These are phyloP conservation scores for Pseudoatta argentina DNA, from an alignment of 1,140 invertebrate species.

Conservation along the genomic window DNA sequence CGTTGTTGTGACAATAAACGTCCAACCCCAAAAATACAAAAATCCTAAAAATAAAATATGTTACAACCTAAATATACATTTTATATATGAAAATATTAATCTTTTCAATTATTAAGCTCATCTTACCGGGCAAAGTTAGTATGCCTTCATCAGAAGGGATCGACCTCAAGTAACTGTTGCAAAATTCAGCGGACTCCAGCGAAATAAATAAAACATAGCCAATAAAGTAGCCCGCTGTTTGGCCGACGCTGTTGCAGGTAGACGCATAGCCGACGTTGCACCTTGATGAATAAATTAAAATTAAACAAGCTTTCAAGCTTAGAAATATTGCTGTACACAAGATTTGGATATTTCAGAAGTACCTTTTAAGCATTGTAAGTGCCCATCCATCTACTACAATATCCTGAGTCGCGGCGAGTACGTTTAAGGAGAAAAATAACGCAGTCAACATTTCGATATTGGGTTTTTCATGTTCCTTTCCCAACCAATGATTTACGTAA, in stretches of 20 bases:
- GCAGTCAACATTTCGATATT: conserved; percentile 93
- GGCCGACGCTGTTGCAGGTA: conserved; percentile 99
- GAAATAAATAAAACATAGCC: conserved; percentile 99
- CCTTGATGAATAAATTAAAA: conserved; percentile 80
- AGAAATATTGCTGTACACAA: background rate
- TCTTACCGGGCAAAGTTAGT: conserved; percentile 93
- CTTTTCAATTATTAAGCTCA: background rate
- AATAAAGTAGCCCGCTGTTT: conserved; percentile 98
- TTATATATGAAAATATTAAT: background rate
- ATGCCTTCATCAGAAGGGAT: conserved; percentile 90
- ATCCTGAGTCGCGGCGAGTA: conserved; percentile 99
- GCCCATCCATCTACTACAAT: conserved; percentile 99
- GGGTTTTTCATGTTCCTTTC: conserved; percentile 89
- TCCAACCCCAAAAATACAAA: conserved; percentile 97
- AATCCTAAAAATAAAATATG: conserved; percentile 89
- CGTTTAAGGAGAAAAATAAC: conserved; percentile 97
- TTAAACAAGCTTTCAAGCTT: conserved; percentile 15
- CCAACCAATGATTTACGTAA: conserved; percentile 92
- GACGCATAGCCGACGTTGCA: conserved; percentile 99
- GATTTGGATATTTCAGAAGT: conserved; percentile 20
- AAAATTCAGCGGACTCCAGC: conserved; percentile 98
- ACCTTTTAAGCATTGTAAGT: conserved; percentile 98
- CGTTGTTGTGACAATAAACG: conserved; percentile 97
- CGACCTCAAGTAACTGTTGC: conserved; percentile 95
- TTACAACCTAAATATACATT: background rate